phyloP scores from a whole-genome alignment of 1,140 invertebrate genomes.

The Spodoptera litura region DNA sequence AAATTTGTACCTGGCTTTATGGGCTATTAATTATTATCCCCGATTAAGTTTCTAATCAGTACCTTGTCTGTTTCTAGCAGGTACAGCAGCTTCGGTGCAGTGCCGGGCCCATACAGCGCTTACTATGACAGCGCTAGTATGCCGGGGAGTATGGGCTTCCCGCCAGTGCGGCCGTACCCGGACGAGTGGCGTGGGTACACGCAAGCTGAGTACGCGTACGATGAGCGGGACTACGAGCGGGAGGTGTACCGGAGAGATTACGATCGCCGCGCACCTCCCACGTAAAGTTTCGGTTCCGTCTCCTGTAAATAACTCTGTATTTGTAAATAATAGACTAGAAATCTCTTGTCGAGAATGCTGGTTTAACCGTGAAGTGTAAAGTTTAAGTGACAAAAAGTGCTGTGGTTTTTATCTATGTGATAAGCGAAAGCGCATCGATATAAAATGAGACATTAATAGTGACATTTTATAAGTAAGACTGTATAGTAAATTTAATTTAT shows the following conservation, averaged over 20 bases:
- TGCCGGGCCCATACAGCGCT: slow-evolving; percentile 70
- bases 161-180: slow-evolving; percentile 73
- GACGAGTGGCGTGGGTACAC: slow-evolving; percentile 80
- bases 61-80: slow-evolving; percentile 51
- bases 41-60: not conserved
- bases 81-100: slow-evolving; percentile 69
- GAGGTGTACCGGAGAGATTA: slow-evolving; percentile 81
- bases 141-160: slow-evolving; percentile 75
- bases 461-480: slow-evolving; percentile 81
- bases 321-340: slow-evolving; percentile 82
- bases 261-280: slow-evolving; percentile 79
- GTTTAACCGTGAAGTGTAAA: slow-evolving; percentile 72
- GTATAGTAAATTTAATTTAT: slow-evolving; percentile 85
- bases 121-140: slow-evolving; percentile 74
- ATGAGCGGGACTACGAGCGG: slow-evolving; percentile 78
- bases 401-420: slow-evolving; percentile 83
- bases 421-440: slow-evolving; percentile 78
- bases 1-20: too few relatives aligned
- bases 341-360: slow-evolving; percentile 75
- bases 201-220: slow-evolving; percentile 76
- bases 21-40: too few relatives aligned
- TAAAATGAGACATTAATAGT: slow-evolving; percentile 62
- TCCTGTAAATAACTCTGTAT: slow-evolving; percentile 70
- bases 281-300: slow-evolving; percentile 54
- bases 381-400: slow-evolving; percentile 84